Base-by-base conservation (phyloP, 1,140 invertebrate genomes). In the Hirudo medicinalis region DNA sequence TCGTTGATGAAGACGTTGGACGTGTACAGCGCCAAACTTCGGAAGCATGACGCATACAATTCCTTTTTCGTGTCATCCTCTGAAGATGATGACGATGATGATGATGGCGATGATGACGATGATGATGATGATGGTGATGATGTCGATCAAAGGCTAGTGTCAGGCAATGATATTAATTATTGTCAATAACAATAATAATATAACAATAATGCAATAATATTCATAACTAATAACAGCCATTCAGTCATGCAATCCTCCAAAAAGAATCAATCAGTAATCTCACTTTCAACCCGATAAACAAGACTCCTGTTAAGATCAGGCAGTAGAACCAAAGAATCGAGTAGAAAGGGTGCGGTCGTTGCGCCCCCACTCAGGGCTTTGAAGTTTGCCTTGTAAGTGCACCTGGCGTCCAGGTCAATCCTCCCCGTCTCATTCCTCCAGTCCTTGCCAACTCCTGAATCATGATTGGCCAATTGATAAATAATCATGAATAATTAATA, bases 321-420 rank as follows among this genome's bases (percentile, higher is more conserved):
- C 17, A 71, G 19, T n/a, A 71, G 54, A 22, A 71, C 57, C 22
- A 71, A 32, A 22, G 70, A 71, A 54, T 71, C 70, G 43, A 71
- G 11, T 8, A 71, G 54, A 20, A 71, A 29, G 32, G 70, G 70
- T 20, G 29, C 25, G 5, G n/a, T 60, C 9, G 55, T 19, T 27
- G 25, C 55, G 32, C 54, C 70, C 54, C 25, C 54, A 9, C 22
- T 25, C 22, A 25, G n/a, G 54, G 55, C 70, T 29, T 27, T 54
- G 36, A 71, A 60, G 19, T 49, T n/a, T 1, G 22, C 54, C 25
- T 27, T 63, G 32, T 71, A 71, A 19, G 19, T 36, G 70, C 70
- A 71, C n/a, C 57, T 53, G n/a, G 27, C 57, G 54, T 71, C 43
- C 0, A 70, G 29, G 13, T 29, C 19, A 11, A 22, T 9, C 25